Evolutionary conservation across 1,140 invertebrate genomes (phyloP), one percentile per base, ranked within the genome.

Genomic region (Eulimnadia texana): DNA sequence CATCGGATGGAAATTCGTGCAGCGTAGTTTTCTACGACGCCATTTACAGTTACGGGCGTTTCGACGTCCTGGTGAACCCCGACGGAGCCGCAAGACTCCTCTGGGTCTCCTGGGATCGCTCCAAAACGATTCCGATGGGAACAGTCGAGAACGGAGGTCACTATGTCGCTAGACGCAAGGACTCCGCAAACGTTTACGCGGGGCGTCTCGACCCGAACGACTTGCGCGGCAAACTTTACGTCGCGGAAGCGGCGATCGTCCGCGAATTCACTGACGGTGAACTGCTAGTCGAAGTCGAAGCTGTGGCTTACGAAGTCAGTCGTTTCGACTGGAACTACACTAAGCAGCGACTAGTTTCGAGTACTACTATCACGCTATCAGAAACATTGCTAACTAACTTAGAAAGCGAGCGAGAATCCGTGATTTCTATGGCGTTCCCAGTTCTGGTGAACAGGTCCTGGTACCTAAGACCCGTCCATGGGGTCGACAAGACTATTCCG

Each of bases 41-140:
- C 58, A 80, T 79, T 3, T 75, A 78, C 51, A 74, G 73, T 25
- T 79, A 84, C 64, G 72, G 78, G 1, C 72, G 76, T 28, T 89
- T 86, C 68, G 84, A 90, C 67, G 76, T 89, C 2, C 71, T 89
- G 13, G 79, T 86, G 67, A 90, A 89, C 71, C 78, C 84, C 56
- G 84, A 88, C 63, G 80, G 81, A 57, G 80, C 84, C n/a, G 84
- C 82, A 1, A 76, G 84, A 49, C 74, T 89, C 0, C 80, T 75
- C 58, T 90, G 87, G 87, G 73, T 78, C 6, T 68, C 74, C 10
- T 88, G 85, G 83, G 72, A 78, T 62, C 86, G 82, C 69, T 86
- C 80, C 67, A 77, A 71, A 60, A 67, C 75, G 2, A 69, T 77
- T 1, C 79, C 80, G 0, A 73, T 75, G 22, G 86, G 86, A 2